Evolutionary conservation across 2,797 vertebrate genomes (phyloP).

Genomic region (Enteromius mattozi): DNA sequence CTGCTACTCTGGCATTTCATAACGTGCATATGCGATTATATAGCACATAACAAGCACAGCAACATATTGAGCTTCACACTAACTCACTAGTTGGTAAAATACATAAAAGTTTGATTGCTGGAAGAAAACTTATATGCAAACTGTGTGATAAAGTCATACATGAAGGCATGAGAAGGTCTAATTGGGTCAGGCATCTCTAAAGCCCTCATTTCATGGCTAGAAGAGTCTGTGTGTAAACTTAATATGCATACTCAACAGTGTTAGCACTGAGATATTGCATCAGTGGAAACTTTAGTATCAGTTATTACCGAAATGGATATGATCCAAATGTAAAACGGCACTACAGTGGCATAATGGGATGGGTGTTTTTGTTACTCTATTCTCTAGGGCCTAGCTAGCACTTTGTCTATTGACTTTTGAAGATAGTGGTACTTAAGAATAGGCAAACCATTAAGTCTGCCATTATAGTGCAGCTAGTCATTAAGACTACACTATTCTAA

Average conservation of each 20-base stretch:
- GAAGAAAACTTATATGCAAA: constrained; percentile 18
- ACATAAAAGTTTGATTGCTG: constrained; percentile 26
- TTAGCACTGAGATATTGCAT: neutral
- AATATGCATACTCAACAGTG: neutral
- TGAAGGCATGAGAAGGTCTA: constrained; percentile 8
- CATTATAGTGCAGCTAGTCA: neutral
- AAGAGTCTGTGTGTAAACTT: constrained; percentile 19
- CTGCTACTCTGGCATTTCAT: constrained; percentile 52
- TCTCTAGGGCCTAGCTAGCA: constrained; percentile 11
- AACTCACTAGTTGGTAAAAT: neutral
- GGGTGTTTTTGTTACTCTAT: neutral
- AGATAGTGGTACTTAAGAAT: constrained; percentile 12
- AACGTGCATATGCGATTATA: constrained; percentile 15
- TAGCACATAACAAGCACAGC: constrained; percentile 16
- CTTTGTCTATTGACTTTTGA: constrained; percentile 19
- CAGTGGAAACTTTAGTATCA: neutral
- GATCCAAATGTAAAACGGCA: constrained; percentile 18
- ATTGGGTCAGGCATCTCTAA: constrained; percentile 44
- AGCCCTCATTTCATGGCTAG: constrained; percentile 22
- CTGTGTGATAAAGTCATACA: constrained; percentile 35
- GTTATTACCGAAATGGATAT: neutral
- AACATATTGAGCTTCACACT: neutral
- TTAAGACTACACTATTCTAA: constrained; percentile 12
- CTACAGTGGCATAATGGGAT: neutral
- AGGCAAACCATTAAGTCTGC: neutral